Conservation (phyloP, 2,797 vertebrate species). For the Coccyzus lansbergi region DNA sequence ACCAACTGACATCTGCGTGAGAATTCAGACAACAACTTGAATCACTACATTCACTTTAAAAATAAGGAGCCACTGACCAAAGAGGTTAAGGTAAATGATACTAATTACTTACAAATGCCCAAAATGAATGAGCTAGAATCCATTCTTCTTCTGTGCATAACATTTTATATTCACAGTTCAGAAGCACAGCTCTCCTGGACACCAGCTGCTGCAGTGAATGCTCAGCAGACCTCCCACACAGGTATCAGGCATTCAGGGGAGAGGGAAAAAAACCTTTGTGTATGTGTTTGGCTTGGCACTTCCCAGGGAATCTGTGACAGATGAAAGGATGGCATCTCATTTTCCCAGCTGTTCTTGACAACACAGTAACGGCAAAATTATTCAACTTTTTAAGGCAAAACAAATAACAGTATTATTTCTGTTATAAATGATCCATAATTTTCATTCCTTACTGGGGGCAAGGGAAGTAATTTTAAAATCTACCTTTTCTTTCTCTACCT, state of each 20-base stretch:
- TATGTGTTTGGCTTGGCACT: background rate
- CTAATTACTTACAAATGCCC: accelerated
- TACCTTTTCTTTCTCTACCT: background rate
- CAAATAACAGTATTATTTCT: background rate
- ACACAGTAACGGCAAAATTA: background rate
- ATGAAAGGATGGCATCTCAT: background rate
- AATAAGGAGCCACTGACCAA: background rate
- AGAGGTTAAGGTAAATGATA: background rate
- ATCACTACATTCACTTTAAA: background rate
- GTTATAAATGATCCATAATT: too few species aligned
- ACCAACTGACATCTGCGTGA: background rate
- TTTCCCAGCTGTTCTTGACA: background rate
- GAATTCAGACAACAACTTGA: background rate
- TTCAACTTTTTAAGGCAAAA: background rate
- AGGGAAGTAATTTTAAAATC: too few species aligned
- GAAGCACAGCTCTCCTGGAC: background rate
- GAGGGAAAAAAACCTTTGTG: background rate
- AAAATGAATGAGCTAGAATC: background rate
- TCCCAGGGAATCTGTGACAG: background rate
- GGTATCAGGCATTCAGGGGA: background rate
- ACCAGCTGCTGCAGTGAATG: background rate
- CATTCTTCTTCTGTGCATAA: background rate
- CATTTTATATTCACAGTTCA: background rate
- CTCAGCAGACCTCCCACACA: background rate
- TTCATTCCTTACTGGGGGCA: background rate